These are phyloP conservation scores for Diploscapter pachys DNA, from an alignment of 1,140 invertebrate species.

Conservation along the genomic window DNA sequence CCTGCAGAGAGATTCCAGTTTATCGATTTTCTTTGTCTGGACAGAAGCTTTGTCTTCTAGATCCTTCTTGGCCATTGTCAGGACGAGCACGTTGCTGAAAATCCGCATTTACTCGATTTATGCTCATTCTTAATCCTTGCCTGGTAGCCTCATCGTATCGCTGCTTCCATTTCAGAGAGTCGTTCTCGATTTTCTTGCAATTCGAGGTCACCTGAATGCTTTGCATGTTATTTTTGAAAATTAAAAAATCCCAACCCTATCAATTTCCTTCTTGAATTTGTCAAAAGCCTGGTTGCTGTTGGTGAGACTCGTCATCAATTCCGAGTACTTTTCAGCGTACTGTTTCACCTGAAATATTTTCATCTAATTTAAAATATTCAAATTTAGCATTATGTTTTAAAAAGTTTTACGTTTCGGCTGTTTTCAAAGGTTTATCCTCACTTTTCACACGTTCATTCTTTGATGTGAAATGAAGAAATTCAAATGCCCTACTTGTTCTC, in stretches of 20 bases:
- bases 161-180: slow-evolving; percentile 15
- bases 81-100: slow-evolving; percentile 33
- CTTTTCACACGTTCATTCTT: background rate
- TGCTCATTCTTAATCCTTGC: slow-evolving; percentile 6
- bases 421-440: background rate
- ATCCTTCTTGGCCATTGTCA: slow-evolving; percentile 32
- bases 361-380: background rate
- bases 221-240: background rate
- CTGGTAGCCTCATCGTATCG: slow-evolving; percentile 30
- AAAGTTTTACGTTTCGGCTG: no score
- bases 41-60: background rate
- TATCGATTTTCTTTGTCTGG: slow-evolving; percentile 18
- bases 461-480: background rate
- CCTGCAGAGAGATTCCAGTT: slow-evolving; percentile 35
- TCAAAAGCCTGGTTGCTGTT: slow-evolving; percentile 32
- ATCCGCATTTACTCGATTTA: background rate
- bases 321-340: slow-evolving; percentile 28
- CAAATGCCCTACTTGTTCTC: slow-evolving; percentile 19
- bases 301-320: slow-evolving; percentile 15
- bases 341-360: slow-evolving; percentile 18
- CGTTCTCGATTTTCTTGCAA: slow-evolving; percentile 22
- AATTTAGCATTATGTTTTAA: no score
- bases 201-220: slow-evolving; percentile 24
- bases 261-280: slow-evolving; percentile 29
- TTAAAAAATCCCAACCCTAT: slow-evolving; percentile 3